Conservation (phyloP, 2,888 invertebrate genomes). For the Euclidia mi region DNA sequence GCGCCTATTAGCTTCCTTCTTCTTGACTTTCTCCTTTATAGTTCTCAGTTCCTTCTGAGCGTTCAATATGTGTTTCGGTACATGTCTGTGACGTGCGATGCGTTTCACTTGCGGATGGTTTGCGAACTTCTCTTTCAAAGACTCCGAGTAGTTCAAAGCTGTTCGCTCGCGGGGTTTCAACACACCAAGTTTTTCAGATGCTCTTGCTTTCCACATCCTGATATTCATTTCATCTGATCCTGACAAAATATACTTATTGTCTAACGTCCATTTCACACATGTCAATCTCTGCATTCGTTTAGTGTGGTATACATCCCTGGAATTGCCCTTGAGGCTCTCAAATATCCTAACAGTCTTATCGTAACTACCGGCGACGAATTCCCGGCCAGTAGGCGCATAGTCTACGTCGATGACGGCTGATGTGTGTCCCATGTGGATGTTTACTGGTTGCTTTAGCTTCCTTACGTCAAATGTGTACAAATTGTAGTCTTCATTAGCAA, state of each 20-base stretch:
- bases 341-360: conserved; percentile 98
- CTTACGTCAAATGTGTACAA: conserved; percentile 99
- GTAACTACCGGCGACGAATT: conserved; percentile 98
- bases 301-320: conserved; percentile 98
- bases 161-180: conserved; percentile 96
- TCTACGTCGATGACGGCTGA: conserved; percentile 98
- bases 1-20: conserved; percentile 96
- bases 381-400: conserved; percentile 98
- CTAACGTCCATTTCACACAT: conserved; percentile 97
- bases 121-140: conserved; percentile 97
- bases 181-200: conserved; percentile 98
- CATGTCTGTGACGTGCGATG: conserved; percentile 97
- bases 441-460: conserved; percentile 94
- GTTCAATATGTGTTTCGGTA: conserved; percentile 97
- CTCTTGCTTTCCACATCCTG: conserved; percentile 99
- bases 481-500: conserved; percentile 99
- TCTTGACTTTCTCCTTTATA: conserved; percentile 93
- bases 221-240: conserved; percentile 99
- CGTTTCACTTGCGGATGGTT: conserved; percentile 98
- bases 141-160: conserved; percentile 96
- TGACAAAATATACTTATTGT: conserved; percentile 97
- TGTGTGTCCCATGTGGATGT: conserved; percentile 98
- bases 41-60: conserved; percentile 94
- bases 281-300: conserved; percentile 99
- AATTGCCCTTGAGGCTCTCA: conserved; percentile 94